phyloP scores from a whole-genome alignment of 2,797 vertebrate genomes.

The Neostethus bicornis region DNA sequence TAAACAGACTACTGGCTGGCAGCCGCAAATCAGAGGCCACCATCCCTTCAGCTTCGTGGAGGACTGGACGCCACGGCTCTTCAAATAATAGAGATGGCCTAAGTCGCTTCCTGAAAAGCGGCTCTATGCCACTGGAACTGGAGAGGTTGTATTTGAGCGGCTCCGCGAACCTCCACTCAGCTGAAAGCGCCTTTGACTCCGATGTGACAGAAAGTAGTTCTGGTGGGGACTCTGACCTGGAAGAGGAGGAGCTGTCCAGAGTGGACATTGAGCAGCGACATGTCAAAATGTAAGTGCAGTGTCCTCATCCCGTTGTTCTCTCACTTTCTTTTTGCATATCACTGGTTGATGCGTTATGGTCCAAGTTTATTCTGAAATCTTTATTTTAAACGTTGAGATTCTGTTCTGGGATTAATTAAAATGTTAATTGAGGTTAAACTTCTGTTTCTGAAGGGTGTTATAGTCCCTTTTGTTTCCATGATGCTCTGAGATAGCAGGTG shows the following conservation, averaged over 20 bases:
- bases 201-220: slow-evolving; percentile 98
- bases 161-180: slow-evolving; percentile 87
- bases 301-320: background rate
- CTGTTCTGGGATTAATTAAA: background rate
- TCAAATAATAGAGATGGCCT: slow-evolving; percentile 86
- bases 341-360: background rate
- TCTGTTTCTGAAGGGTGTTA: slow-evolving; percentile 13
- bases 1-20: slow-evolving; percentile 79
- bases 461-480: slow-evolving; percentile 30
- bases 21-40: slow-evolving; percentile 75
- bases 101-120: slow-evolving; percentile 87
- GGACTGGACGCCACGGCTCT: slow-evolving; percentile 82
- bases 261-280: slow-evolving; percentile 91
- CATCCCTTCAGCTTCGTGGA: slow-evolving; percentile 62
- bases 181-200: slow-evolving; percentile 93
- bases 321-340: background rate
- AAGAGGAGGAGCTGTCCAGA: slow-evolving; percentile 92
- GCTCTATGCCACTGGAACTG: slow-evolving; percentile 88
- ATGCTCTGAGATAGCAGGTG: slow-evolving; percentile 49
- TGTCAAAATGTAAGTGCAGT: slow-evolving; percentile 91
- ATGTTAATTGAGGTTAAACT: background rate
- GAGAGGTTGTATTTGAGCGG: slow-evolving; percentile 92
- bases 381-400: background rate
- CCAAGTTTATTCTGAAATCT: background rate
- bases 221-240: slow-evolving; percentile 94